Evolutionary conservation across 2,113 vertebrate genomes (phyloP).

Genomic region (Lamprologus callipterus): DNA sequence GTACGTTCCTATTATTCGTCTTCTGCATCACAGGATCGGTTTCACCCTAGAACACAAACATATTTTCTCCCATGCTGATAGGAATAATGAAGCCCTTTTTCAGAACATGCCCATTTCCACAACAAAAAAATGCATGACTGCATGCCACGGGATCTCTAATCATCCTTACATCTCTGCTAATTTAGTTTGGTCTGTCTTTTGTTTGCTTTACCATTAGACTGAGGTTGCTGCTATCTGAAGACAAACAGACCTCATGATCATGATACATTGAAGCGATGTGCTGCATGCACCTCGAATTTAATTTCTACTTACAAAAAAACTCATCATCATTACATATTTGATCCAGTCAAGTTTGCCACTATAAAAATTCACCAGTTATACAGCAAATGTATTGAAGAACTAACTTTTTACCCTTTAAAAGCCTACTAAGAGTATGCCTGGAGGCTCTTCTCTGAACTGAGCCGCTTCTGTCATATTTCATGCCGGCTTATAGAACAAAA

Average conservation of each 20-base stretch:
- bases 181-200: slow-evolving; percentile 16
- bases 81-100: not conserved
- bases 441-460: not conserved
- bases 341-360: not conserved
- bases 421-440: not conserved
- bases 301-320: not conserved
- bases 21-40: not conserved
- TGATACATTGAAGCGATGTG: not conserved
- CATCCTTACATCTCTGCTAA: not conserved
- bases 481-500: not conserved
- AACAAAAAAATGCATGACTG: slow-evolving; percentile 15
- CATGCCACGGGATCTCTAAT: slow-evolving; percentile 20
- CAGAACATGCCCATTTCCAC: not conserved
- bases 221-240: not conserved
- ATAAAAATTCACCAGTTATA: not conserved
- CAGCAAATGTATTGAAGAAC: fast-evolving
- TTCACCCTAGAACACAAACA: not conserved
- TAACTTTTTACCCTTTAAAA: not conserved
- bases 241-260: not conserved
- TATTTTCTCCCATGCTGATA: not conserved
- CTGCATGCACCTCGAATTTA: not conserved
- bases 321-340: fast-evolving
- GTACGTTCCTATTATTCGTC: not conserved
- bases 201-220: slow-evolving; percentile 37
- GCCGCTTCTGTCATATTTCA: not conserved